phyloP scores from a whole-genome alignment of 1,140 invertebrate species.

The Neodiprion fabricii region DNA sequence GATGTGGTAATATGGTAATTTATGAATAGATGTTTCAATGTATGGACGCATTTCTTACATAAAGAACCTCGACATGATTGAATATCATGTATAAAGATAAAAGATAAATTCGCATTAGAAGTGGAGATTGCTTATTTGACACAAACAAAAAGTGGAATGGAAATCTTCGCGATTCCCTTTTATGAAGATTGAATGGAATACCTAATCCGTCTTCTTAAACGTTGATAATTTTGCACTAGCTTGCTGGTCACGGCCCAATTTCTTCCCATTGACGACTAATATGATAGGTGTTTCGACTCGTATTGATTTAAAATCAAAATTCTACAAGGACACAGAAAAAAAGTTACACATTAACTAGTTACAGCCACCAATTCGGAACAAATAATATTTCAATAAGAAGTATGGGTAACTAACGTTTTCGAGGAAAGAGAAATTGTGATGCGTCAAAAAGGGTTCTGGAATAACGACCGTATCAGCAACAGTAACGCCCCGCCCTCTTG shows the following conservation, averaged over 20 bases:
- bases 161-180: background rate
- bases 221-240: constrained; percentile 64
- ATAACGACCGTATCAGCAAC: constrained; percentile 85
- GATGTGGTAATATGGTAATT: no score
- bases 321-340: constrained; percentile 62
- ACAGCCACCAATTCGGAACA: constrained; percentile 27
- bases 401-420: constrained; percentile 62
- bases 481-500: constrained; percentile 79
- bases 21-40: no score
- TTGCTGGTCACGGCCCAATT: constrained; percentile 73
- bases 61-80: background rate
- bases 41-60: background rate
- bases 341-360: constrained; percentile 34
- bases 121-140: background rate
- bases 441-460: constrained; percentile 75
- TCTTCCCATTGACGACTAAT: constrained; percentile 78
- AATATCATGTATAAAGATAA: background rate
- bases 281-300: constrained; percentile 78
- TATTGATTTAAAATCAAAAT: constrained; percentile 74
- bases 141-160: no score
- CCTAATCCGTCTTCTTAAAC: constrained; percentile 55
- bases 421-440: constrained; percentile 68
- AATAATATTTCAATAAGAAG: constrained; percentile 8
- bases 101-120: background rate
- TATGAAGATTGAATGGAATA: background rate